Conservation (phyloP, 2,113 vertebrate genomes). For the Bothrops jararaca region DNA sequence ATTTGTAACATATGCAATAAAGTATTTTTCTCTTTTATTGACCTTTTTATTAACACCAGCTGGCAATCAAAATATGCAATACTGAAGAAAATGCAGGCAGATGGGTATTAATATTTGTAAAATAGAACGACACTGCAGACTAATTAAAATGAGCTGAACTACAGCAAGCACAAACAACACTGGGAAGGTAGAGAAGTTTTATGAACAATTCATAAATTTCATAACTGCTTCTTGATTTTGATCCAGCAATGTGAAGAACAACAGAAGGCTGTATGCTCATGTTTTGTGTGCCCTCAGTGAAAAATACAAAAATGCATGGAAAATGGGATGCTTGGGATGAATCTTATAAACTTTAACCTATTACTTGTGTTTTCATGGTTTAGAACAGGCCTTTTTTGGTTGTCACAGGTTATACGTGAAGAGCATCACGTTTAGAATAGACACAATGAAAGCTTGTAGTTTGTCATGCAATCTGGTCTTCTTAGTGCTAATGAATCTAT, state of each 20-base stretch:
- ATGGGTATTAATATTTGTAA: slow-evolving; percentile 14
- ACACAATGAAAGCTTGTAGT: background rate
- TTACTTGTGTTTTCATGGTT: background rate
- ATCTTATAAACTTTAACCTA: background rate
- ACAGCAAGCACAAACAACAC: slow-evolving; percentile 3
- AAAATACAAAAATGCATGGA: background rate
- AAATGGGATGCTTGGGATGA: background rate
- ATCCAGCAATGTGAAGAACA: background rate
- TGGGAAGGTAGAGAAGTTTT: background rate
- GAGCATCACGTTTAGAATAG: background rate
- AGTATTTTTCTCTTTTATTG: slow-evolving; percentile 12
- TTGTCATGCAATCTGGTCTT: background rate
- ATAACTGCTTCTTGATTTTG: background rate
- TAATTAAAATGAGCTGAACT: slow-evolving; percentile 10
- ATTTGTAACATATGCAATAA: slow-evolving; percentile 13
- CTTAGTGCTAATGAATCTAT: background rate
- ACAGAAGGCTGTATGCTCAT: background rate
- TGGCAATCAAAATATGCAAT: slow-evolving; percentile 19
- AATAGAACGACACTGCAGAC: slow-evolving; percentile 10
- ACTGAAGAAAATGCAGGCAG: slow-evolving; percentile 18
- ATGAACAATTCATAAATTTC: background rate
- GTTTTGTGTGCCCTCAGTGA: background rate
- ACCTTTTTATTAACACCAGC: slow-evolving; percentile 3
- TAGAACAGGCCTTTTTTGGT: background rate
- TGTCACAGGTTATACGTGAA: background rate